Evolutionary conservation across 2,113 vertebrate genomes (phyloP).

Genomic region (Tretioscincus oriximinensis): DNA sequence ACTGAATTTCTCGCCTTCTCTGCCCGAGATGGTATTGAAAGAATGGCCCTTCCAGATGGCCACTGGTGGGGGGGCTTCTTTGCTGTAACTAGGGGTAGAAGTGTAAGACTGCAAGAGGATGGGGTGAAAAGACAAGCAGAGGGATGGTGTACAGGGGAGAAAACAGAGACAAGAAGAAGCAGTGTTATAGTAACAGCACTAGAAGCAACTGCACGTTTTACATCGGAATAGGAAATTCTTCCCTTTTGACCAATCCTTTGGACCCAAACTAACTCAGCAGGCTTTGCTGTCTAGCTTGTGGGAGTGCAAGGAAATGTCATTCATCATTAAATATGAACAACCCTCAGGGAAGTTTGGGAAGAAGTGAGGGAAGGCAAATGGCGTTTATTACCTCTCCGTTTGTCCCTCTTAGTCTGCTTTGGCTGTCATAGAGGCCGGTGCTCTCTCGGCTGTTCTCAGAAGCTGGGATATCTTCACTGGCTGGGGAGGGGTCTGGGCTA

Average conservation of each 20-base stretch:
- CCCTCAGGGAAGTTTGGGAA: background rate
- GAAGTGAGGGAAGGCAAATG: background rate
- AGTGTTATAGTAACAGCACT: background rate
- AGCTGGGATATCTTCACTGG: slow-evolving; percentile 69
- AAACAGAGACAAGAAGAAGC: background rate
- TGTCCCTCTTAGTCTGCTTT: slow-evolving; percentile 79
- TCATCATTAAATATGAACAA: too few relatives aligned
- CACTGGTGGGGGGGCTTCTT: slow-evolving; percentile 83
- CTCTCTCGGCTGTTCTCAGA: slow-evolving; percentile 76
- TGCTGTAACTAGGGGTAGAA: slow-evolving; percentile 81
- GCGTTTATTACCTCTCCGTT: slow-evolving; percentile 82
- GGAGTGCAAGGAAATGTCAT: too few relatives aligned
- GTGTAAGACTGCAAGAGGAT: slow-evolving; percentile 77
- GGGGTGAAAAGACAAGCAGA: background rate
- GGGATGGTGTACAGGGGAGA: background rate
- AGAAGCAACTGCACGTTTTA: background rate
- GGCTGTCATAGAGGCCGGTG: slow-evolving; percentile 81
- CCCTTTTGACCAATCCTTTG: background rate
- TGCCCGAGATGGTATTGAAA: slow-evolving; percentile 88
- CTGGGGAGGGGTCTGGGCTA: slow-evolving; percentile 70
- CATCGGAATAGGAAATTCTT: background rate
- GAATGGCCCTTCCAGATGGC: slow-evolving; percentile 96
- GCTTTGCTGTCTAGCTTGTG: too few relatives aligned
- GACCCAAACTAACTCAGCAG: background rate
- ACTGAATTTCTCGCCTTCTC: slow-evolving; percentile 92